Conservation (phyloP, 37 sponge, comb jelly and placozoan genomes). For the Hormiphora californensis region DNA sequence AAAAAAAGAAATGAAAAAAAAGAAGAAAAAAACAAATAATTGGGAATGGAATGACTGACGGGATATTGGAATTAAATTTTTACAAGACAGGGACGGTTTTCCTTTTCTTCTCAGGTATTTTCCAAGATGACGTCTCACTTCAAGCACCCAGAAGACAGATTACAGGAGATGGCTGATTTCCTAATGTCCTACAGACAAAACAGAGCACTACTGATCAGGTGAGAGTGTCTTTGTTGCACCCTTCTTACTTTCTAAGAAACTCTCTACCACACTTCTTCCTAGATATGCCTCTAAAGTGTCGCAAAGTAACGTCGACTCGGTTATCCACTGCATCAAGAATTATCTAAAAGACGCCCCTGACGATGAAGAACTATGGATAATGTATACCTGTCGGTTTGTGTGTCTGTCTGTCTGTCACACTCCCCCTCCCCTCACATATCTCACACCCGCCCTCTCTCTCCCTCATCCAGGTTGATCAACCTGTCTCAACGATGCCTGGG, state of each 20-base stretch:
- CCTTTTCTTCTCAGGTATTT: background rate
- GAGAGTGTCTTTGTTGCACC: background rate
- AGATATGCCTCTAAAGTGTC: too few relatives aligned
- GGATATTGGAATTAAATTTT: too few relatives aligned
- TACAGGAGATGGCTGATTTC: background rate
- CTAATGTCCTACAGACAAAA: constrained; percentile 24
- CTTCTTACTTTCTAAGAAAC: background rate
- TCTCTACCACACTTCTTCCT: background rate
- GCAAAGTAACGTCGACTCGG: too few relatives aligned
- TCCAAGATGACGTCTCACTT: background rate
- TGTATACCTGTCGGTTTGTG: too few relatives aligned
- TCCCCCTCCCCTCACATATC: too few relatives aligned
- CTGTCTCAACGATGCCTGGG: too few relatives aligned
- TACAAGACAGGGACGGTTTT: background rate
- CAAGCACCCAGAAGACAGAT: background rate
- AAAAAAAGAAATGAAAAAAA: background rate
- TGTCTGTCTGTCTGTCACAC: too few relatives aligned
- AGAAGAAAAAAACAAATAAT: background rate
- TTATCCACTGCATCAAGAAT: too few relatives aligned
- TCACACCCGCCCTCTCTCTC: too few relatives aligned
- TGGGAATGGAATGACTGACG: background rate
- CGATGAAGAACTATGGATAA: too few relatives aligned
- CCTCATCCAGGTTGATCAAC: too few relatives aligned
- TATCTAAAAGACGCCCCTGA: too few relatives aligned
- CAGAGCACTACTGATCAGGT: background rate